phyloP scores from a whole-genome alignment of 2,888 invertebrate genomes.

The Drosophila aldrichi region DNA sequence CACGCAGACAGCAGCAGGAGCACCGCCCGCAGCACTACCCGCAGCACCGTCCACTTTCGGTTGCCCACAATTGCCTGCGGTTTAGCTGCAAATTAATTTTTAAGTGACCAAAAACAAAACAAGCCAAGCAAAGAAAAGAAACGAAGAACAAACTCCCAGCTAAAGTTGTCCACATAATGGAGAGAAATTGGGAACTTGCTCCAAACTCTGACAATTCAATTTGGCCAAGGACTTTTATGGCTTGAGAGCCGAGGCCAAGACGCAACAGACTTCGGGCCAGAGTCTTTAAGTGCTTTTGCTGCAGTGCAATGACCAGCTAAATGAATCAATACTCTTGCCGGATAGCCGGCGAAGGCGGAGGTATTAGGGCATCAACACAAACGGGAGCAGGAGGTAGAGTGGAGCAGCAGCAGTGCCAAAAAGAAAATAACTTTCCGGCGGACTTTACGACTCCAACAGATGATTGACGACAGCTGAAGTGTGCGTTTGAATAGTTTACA shows the following conservation, averaged over 20 bases:
- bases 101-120: slow-evolving; percentile 44
- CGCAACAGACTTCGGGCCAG: not conserved
- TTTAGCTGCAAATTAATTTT: slow-evolving; percentile 67
- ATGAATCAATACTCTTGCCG: slow-evolving; percentile 40
- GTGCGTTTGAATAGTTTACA: not conserved
- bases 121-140: slow-evolving; percentile 14
- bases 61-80: slow-evolving; percentile 61
- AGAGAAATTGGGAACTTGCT: slow-evolving; percentile 14
- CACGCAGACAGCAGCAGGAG: not conserved
- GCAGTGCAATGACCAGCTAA: slow-evolving; percentile 43
- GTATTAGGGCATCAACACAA: not conserved
- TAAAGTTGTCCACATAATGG: slow-evolving; percentile 31
- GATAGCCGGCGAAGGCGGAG: not conserved
- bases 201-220: slow-evolving; percentile 41
- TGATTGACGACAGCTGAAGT: slow-evolving; percentile 31
- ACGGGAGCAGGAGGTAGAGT: not conserved
- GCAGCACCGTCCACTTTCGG: not conserved
- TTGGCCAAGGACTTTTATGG: slow-evolving; percentile 28
- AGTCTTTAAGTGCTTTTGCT: slow-evolving; percentile 36
- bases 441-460: slow-evolving; percentile 26
- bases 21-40: not conserved
- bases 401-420: not conserved
- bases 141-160: slow-evolving; percentile 31
- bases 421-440: slow-evolving; percentile 1
- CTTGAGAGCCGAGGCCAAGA: not conserved